Conservation (phyloP, 2,888 invertebrate species). For the Tenthredo scrophulariae region DNA sequence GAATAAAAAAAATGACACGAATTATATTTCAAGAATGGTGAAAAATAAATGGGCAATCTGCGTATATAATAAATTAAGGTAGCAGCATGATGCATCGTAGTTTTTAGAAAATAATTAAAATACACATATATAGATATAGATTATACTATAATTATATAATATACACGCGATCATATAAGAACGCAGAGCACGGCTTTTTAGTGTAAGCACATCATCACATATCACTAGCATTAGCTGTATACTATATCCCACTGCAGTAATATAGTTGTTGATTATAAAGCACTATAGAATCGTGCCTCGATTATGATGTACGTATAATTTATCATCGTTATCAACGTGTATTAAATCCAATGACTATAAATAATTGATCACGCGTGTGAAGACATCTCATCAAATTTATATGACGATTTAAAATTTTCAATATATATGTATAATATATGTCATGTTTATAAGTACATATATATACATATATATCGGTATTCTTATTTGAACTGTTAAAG, state of each 20-base stretch:
- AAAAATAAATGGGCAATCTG: slow-evolving; percentile 17
- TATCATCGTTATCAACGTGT: neutral
- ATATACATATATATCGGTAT: neutral
- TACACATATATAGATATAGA: neutral
- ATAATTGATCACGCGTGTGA: neutral
- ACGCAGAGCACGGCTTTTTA: slow-evolving; percentile 48
- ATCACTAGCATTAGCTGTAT: slow-evolving; percentile 50
- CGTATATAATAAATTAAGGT: slow-evolving; percentile 2
- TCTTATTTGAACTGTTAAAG: neutral
- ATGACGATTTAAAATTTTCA: neutral
- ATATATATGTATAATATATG: neutral
- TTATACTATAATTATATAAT: slow-evolving; percentile 19
- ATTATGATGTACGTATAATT: neutral
- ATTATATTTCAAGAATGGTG: neutral
- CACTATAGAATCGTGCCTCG: slow-evolving; percentile 23
- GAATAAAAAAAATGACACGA: neutral
- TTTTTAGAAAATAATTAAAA: slow-evolving; percentile 5
- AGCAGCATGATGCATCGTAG: neutral
- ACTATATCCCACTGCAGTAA: neutral
- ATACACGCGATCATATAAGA: slow-evolving; percentile 18
- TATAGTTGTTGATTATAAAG: neutral
- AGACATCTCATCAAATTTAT: slow-evolving; percentile 18
- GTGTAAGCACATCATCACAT: slow-evolving; percentile 53
- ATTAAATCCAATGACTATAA: neutral
- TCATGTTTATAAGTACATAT: neutral